These are phyloP conservation scores for Anguilla marmorata DNA, from an alignment of 2,797 vertebrate species.

Conservation along the genomic window DNA sequence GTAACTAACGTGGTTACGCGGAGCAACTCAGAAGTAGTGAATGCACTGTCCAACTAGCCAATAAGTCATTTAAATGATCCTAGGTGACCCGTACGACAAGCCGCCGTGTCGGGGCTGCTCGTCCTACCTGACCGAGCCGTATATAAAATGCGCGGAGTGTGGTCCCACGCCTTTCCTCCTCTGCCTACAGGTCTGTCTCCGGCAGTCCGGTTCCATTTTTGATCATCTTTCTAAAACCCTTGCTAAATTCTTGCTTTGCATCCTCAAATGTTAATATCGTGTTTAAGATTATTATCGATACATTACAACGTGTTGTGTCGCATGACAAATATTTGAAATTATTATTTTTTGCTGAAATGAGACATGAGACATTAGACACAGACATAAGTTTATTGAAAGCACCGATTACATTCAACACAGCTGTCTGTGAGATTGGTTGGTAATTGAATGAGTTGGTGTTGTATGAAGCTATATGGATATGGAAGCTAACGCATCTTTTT, in stretches of 20 bases:
- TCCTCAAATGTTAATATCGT: not conserved
- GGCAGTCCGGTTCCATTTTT: not conserved
- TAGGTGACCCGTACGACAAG: slow-evolving; percentile 92
- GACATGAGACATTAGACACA: too few species aligned
- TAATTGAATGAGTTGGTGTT: not conserved
- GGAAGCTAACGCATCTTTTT: not conserved
- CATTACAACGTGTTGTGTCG: too few species aligned
- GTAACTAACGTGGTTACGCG: not conserved
- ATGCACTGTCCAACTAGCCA: not conserved
- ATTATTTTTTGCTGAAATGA: too few species aligned
- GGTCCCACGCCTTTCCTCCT: slow-evolving; percentile 89
- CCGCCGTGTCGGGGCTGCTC: slow-evolving; percentile 93
- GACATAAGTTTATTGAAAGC: too few species aligned
- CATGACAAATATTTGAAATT: too few species aligned
- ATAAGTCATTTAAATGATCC: slow-evolving; percentile 31
- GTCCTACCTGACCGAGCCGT: slow-evolving; percentile 90
- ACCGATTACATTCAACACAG: not conserved
- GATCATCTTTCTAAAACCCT: not conserved
- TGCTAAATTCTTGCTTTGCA: not conserved
- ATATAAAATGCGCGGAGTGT: slow-evolving; percentile 96
- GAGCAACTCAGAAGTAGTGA: not conserved
- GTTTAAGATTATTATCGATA: not conserved
- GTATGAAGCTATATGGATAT: slow-evolving; percentile 5
- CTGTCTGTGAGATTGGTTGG: not conserved
- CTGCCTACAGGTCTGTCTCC: slow-evolving; percentile 84